Evolutionary conservation across 2,888 invertebrate species (phyloP).

Genomic region (Orthosia cruda): DNA sequence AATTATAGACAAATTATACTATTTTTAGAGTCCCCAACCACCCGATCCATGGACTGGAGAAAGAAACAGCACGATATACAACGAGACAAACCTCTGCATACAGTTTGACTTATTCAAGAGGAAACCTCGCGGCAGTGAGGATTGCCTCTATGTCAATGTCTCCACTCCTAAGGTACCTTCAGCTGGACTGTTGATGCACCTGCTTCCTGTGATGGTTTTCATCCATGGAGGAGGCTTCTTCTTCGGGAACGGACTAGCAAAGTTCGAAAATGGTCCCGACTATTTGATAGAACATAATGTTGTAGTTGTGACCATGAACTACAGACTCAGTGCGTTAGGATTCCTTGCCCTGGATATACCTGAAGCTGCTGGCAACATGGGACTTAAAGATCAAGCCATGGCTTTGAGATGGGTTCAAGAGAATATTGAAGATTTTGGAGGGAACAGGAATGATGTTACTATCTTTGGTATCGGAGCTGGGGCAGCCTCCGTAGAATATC

Average conservation of each 20-base stretch:
- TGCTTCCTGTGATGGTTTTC: slow-evolving; percentile 79
- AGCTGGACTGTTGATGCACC: slow-evolving; percentile 43
- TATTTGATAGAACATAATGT: slow-evolving; percentile 80
- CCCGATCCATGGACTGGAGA: slow-evolving; percentile 85
- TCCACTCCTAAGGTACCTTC: slow-evolving; percentile 78
- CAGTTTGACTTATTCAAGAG: slow-evolving; percentile 72
- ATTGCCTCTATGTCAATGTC: slow-evolving; percentile 84
- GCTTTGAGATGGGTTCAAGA: slow-evolving; percentile 82
- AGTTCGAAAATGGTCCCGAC: slow-evolving; percentile 79
- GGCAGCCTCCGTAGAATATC: slow-evolving; percentile 78
- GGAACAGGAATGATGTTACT: slow-evolving; percentile 80
- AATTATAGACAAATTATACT: too few relatives aligned
- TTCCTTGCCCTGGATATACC: slow-evolving; percentile 81
- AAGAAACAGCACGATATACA: slow-evolving; percentile 86
- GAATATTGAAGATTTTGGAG: slow-evolving; percentile 79
- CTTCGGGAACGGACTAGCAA: slow-evolving; percentile 77
- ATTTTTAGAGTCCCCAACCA: slow-evolving; percentile 81
- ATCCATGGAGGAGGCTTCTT: slow-evolving; percentile 86
- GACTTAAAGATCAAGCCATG: slow-evolving; percentile 82
- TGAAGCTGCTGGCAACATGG: slow-evolving; percentile 84
- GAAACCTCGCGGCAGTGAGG: slow-evolving; percentile 77
- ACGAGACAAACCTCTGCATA: slow-evolving; percentile 73
- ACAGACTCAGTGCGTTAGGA: slow-evolving; percentile 84
- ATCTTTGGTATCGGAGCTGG: slow-evolving; percentile 82
- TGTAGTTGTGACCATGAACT: slow-evolving; percentile 85